phyloP scores from a whole-genome alignment of 2,113 vertebrate species.

The Oreochromis tanganicae region DNA sequence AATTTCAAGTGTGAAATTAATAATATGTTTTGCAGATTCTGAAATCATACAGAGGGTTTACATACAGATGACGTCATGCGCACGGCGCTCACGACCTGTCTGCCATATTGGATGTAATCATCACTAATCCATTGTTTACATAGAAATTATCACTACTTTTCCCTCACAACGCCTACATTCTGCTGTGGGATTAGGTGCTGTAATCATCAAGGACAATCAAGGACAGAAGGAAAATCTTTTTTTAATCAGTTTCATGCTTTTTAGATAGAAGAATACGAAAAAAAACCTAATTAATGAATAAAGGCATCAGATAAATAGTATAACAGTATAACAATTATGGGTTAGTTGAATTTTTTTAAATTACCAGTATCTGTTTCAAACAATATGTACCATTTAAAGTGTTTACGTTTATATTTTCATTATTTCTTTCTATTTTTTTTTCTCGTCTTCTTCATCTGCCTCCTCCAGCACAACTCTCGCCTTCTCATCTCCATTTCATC shows the following conservation, averaged over 20 bases:
- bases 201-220: neutral
- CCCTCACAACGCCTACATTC: fast-evolving
- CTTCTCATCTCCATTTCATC: neutral
- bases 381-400: neutral
- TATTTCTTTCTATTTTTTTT: neutral
- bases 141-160: neutral
- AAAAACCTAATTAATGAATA: neutral
- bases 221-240: neutral
- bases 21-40: neutral
- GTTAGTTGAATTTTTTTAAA: neutral
- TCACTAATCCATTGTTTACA: fast-evolving
- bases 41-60: neutral
- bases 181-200: neutral
- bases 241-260: neutral
- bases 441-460: neutral
- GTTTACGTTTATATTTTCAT: neutral
- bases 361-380: neutral
- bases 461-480: neutral
- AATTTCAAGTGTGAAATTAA: neutral
- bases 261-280: neutral
- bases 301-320: neutral
- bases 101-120: neutral
- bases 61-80: neutral
- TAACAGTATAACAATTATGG: neutral
- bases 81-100: neutral